phyloP scores from a whole-genome alignment of 2,797 vertebrate species.

The Lacerta bilineata region DNA sequence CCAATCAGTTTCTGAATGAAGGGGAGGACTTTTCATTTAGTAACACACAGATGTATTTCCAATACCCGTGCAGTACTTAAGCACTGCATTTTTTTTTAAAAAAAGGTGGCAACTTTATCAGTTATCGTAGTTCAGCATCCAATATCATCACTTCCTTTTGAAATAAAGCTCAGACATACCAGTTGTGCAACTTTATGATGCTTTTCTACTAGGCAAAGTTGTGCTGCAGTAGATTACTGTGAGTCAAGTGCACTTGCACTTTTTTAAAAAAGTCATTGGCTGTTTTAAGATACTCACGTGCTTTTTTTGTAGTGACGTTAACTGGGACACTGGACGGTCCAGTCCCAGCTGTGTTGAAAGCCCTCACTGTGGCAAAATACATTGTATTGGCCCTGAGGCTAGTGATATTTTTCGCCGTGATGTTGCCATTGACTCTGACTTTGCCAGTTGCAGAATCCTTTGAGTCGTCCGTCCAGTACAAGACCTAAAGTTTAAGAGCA shows the following conservation, averaged over 20 bases:
- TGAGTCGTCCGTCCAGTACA: constrained; percentile 90
- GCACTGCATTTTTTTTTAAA: not conserved
- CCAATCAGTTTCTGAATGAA: not conserved
- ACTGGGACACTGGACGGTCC: constrained; percentile 87
- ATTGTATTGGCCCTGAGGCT: constrained; percentile 88
- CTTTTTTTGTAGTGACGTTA: constrained; percentile 93
- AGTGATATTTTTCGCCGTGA: constrained; percentile 86
- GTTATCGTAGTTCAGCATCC: not conserved
- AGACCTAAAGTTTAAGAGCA: constrained; percentile 79
- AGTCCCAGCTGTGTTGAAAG: constrained; percentile 90
- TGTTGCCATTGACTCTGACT: constrained; percentile 87
- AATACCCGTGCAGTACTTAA: not conserved
- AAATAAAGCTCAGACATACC: not conserved
- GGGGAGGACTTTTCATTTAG: not conserved
- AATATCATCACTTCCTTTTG: not conserved
- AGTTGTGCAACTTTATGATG: not conserved
- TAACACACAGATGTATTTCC: not conserved
- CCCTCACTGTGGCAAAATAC: constrained; percentile 88
- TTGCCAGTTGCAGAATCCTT: constrained; percentile 88
- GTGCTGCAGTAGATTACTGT: fast-evolving
- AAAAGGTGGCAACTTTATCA: not conserved
- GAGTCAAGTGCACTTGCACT: not conserved
- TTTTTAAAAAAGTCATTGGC: not conserved
- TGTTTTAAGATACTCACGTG: constrained; percentile 81
- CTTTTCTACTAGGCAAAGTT: not conserved